These are phyloP conservation scores for Megaceryle torquata DNA, from an alignment of 2,113 vertebrate species.

Conservation along the genomic window DNA sequence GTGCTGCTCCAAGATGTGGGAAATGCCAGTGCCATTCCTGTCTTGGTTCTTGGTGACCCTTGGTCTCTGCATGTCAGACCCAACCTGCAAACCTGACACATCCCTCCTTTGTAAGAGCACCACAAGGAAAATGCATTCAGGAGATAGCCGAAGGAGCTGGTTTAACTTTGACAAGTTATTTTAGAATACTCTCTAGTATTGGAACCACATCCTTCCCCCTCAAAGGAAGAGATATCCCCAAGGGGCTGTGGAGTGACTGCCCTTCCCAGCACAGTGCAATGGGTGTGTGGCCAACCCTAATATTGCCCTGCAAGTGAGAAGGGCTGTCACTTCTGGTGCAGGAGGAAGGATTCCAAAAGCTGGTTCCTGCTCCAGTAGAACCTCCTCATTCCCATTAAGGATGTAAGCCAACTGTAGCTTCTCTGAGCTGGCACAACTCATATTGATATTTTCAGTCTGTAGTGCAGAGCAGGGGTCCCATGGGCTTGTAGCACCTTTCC, in stretches of 20 bases:
- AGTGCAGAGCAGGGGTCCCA: not conserved
- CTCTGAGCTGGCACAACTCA: not conserved
- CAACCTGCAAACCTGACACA: not conserved
- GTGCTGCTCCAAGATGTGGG: accelerated
- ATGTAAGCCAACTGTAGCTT: accelerated
- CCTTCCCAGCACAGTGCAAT: accelerated
- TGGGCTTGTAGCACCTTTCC: not conserved
- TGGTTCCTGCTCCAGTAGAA: not conserved
- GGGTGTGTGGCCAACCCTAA: accelerated
- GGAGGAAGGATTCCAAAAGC: not conserved
- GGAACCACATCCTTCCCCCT: not conserved
- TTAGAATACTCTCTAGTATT: not conserved
- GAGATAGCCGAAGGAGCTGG: accelerated
- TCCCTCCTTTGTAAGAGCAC: not conserved
- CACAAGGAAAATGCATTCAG: not conserved
- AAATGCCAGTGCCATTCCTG: not conserved
- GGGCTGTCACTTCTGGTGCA: not conserved
- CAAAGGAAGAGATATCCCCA: not conserved
- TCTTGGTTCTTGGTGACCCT: accelerated
- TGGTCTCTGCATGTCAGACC: not conserved
- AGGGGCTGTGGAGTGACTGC: no score
- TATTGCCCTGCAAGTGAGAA: accelerated
- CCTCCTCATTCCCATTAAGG: not conserved
- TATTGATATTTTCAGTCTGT: not conserved
- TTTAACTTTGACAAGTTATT: not conserved